A percentile compares a stretch with the other conserved stretches of the same genome.
Evolutionary conservation across 2,113 vertebrate genomes (phyloP).

Genomic region (Connochaetes taurinus): DNA sequence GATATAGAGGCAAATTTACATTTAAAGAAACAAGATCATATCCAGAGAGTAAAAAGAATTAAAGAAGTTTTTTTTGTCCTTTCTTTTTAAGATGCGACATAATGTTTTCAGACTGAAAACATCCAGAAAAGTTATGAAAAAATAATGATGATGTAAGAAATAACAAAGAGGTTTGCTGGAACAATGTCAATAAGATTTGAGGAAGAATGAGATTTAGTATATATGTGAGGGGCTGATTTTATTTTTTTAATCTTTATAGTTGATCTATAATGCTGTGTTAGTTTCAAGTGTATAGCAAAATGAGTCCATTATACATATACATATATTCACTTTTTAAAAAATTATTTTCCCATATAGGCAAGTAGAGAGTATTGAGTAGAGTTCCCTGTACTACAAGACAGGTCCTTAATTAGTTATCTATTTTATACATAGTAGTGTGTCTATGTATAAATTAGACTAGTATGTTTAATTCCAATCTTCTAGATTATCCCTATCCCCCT

Average conservation of each 20-base stretch:
- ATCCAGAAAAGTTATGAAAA: background rate
- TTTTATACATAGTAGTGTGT: background rate
- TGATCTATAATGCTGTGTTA: background rate
- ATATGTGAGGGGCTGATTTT: background rate
- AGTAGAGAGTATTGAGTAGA: background rate
- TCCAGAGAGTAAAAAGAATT: background rate
- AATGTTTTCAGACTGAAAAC: background rate
- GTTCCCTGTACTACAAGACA: background rate
- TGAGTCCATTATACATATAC: background rate
- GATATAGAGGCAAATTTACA: background rate
- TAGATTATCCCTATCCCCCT: background rate
- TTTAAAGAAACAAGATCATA: background rate
- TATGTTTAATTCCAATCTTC: background rate
- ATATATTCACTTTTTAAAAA: background rate
- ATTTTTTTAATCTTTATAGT: background rate
- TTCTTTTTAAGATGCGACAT: background rate
- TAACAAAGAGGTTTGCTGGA: background rate
- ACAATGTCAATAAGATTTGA: background rate
- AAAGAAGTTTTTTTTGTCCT: background rate
- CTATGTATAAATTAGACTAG: background rate
- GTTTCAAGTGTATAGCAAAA: background rate
- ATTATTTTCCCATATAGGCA: background rate
- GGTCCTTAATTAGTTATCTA: background rate
- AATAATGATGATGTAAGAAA: background rate
- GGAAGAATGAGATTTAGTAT: background rate